Evolutionary conservation across 2,888 invertebrate species (phyloP).

Genomic region (Epistrophe eligans): DNA sequence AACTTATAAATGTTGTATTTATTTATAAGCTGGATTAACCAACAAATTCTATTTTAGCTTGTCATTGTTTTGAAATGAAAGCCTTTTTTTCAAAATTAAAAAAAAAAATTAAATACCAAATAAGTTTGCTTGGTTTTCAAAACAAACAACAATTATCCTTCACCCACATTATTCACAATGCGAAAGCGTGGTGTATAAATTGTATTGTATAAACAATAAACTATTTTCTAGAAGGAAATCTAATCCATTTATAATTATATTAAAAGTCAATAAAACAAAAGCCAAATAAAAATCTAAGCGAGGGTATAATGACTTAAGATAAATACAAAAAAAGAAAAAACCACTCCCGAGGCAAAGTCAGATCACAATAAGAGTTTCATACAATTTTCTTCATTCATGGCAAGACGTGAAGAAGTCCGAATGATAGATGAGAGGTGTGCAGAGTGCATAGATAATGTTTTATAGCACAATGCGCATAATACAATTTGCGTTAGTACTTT

Average conservation of each 20-base stretch:
- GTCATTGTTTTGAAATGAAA: too few relatives aligned
- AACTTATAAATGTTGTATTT: too few relatives aligned
- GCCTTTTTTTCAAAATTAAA: neutral
- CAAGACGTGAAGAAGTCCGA: conserved; percentile 2
- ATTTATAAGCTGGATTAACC: too few relatives aligned
- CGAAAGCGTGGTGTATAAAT: conserved; percentile 38
- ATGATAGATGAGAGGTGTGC: neutral
- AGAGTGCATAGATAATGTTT: conserved; percentile 34
- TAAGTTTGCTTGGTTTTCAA: neutral
- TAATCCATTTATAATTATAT: conserved; percentile 62
- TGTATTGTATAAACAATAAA: conserved; percentile 35
- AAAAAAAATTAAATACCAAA: neutral
- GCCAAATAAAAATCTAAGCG: conserved; percentile 55
- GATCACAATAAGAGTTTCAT: conserved; percentile 23
- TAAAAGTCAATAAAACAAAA: conserved; percentile 53
- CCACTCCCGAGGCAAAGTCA: conserved; percentile 8
- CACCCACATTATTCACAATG: conserved; percentile 28
- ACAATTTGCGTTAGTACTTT: conserved; percentile 68
- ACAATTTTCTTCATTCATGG: neutral
- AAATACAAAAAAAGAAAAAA: conserved; percentile 22
- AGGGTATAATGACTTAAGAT: conserved; percentile 53
- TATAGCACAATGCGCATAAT: conserved; percentile 68
- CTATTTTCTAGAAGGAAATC: conserved; percentile 34
- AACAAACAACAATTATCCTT: conserved; percentile 54
- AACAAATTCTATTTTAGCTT: too few relatives aligned